phyloP scores from a whole-genome alignment of 2,888 invertebrate species.

The Neria commutata region DNA sequence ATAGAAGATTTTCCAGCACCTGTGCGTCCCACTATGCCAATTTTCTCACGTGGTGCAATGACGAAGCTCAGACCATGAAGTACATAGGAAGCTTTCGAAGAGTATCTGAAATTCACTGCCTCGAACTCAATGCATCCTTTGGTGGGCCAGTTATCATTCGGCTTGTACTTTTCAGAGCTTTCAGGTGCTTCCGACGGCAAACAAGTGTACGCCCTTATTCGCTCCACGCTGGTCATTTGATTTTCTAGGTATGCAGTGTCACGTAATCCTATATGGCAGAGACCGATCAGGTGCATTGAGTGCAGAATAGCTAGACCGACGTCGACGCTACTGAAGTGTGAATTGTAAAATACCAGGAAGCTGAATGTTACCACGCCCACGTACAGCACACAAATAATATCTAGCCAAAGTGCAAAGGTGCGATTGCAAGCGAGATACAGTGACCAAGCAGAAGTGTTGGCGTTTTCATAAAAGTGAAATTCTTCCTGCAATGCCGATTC shows the following conservation, averaged over 20 bases:
- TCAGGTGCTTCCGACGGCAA: conserved; percentile 70
- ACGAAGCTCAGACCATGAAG: conserved; percentile 73
- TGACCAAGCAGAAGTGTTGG: conserved; percentile 76
- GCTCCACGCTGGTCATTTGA: conserved; percentile 83
- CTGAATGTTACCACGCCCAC: conserved; percentile 84
- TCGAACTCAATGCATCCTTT: conserved; percentile 71
- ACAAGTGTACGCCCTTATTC: conserved; percentile 79
- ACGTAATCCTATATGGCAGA: conserved; percentile 85
- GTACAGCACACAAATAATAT: conserved; percentile 85
- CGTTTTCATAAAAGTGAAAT: conserved; percentile 69
- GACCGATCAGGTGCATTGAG: conserved; percentile 72
- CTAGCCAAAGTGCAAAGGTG: conserved; percentile 93
- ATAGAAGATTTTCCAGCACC: conserved; percentile 88
- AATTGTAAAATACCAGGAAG: conserved; percentile 73
- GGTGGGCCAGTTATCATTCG: conserved; percentile 71
- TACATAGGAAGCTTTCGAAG: conserved; percentile 70
- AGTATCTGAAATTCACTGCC: conserved; percentile 73
- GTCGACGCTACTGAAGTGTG: conserved; percentile 64
- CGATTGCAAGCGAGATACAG: conserved; percentile 85
- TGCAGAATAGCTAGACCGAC: conserved; percentile 77
- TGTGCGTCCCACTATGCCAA: conserved; percentile 86
- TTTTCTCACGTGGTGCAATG: conserved; percentile 65
- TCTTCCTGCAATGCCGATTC: conserved; percentile 68
- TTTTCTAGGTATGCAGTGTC: conserved; percentile 85
- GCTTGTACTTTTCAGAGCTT: conserved; percentile 49